These are phyloP conservation scores for Mus spretus DNA, from an alignment of 2,797 vertebrate genomes.

Conservation along the genomic window DNA sequence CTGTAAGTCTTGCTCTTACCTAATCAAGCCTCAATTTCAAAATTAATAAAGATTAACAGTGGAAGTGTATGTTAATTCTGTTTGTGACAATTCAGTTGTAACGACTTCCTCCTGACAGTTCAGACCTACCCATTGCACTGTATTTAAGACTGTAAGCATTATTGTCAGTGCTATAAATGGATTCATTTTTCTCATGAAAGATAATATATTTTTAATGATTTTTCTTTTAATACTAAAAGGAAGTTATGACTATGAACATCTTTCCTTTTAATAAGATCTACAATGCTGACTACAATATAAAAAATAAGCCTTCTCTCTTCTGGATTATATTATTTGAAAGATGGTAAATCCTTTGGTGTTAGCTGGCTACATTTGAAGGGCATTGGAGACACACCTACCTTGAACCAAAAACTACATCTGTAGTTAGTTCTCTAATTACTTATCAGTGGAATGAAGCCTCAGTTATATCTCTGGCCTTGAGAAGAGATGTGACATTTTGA, in stretches of 20 bases:
- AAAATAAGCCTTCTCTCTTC: background rate
- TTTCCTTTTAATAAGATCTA: slow-evolving; percentile 64
- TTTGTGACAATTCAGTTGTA: slow-evolving; percentile 34
- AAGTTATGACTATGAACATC: slow-evolving; percentile 39
- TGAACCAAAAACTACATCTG: background rate
- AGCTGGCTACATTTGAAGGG: background rate
- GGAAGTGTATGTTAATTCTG: slow-evolving; percentile 7
- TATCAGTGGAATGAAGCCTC: background rate
- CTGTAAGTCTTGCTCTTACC: slow-evolving; percentile 9
- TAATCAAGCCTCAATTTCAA: slow-evolving; percentile 28
- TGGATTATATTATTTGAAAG: slow-evolving; percentile 28
- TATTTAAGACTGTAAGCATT: slow-evolving; percentile 34
- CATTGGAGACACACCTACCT: background rate
- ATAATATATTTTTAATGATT: slow-evolving; percentile 59
- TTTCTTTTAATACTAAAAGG: slow-evolving; percentile 64
- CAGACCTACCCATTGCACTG: background rate
- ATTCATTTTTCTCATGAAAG: slow-evolving; percentile 50
- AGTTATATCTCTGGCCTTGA: background rate
- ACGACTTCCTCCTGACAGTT: slow-evolving; percentile 46
- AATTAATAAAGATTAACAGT: slow-evolving; percentile 53
- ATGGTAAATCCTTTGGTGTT: background rate
- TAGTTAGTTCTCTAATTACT: background rate
- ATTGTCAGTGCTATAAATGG: slow-evolving; percentile 29
- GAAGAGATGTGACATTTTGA: background rate
- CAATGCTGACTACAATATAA: background rate